phyloP scores from a whole-genome alignment of 2,888 invertebrate genomes.

The Dastarcus helophoroides region DNA sequence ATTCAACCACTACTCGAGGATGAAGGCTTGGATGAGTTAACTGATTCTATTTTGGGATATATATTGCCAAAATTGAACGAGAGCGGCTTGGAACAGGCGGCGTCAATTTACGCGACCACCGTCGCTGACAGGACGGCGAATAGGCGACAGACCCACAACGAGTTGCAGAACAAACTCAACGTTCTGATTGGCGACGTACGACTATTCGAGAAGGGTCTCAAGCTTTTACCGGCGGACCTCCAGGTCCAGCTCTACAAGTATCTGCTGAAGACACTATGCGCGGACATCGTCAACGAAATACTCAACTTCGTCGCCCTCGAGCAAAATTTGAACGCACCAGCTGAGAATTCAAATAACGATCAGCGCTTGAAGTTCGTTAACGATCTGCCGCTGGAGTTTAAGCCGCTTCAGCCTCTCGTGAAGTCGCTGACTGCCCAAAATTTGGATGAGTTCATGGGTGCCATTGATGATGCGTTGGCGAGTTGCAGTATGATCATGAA shows the following conservation, averaged over 20 bases:
- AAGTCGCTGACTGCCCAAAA: constrained; percentile 55
- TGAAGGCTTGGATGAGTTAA: constrained; percentile 61
- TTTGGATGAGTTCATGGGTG: constrained; percentile 67
- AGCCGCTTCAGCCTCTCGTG: constrained; percentile 54
- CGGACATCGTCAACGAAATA: constrained; percentile 70
- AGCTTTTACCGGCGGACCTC: constrained; percentile 46
- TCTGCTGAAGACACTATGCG: constrained; percentile 70
- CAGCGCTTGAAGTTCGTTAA: constrained; percentile 59
- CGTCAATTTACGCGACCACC: constrained; percentile 61
- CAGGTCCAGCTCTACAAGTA: constrained; percentile 68
- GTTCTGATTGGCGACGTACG: constrained; percentile 62
- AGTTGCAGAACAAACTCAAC: constrained; percentile 74
- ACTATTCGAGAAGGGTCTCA: constrained; percentile 70
- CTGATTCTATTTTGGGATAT: constrained; percentile 55
- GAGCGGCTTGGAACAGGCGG: constrained; percentile 50
- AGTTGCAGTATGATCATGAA: constrained; percentile 70
- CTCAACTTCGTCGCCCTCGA: constrained; percentile 69
- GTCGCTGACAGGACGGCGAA: constrained; percentile 57
- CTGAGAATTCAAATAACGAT: constrained; percentile 48
- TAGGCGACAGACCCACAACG: constrained; percentile 67
- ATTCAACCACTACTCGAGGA: constrained; percentile 52
- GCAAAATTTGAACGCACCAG: constrained; percentile 50
- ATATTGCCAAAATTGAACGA: constrained; percentile 63
- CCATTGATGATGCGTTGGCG: constrained; percentile 60
- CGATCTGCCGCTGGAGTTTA: constrained; percentile 57